Percentiles rank a stretch among this genome's conserved stretches.
These are phyloP conservation scores for Tupaia tana DNA, from an alignment of 2,113 vertebrate genomes.

Conservation along the genomic window DNA sequence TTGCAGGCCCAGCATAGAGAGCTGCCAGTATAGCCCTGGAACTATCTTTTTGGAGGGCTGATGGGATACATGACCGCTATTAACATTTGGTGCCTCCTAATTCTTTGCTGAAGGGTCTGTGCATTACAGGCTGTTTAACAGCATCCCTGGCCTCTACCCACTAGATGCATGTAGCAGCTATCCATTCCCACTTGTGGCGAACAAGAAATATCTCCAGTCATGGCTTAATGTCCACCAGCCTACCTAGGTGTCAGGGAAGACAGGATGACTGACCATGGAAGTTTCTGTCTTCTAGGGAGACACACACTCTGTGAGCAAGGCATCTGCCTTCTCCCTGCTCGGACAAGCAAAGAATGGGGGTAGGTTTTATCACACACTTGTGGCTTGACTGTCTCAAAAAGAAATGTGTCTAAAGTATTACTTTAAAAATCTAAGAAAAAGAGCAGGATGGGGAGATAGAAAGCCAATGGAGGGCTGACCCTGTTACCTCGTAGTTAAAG, in stretches of 20 bases:
- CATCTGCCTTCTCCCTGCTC: not conserved
- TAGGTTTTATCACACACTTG: not conserved
- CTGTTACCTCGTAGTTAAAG: no score
- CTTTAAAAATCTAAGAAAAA: not conserved
- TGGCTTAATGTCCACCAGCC: not conserved
- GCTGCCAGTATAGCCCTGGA: not conserved
- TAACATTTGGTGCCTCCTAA: not conserved
- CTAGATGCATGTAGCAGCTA: not conserved
- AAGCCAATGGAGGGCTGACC: not conserved
- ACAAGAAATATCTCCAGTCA: not conserved
- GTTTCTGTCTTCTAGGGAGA: not conserved
- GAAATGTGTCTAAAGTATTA: not conserved
- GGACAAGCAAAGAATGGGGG: not conserved
- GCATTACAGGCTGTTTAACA: not conserved
- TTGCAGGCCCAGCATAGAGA: accelerated
- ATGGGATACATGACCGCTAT: not conserved
- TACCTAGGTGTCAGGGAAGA: not conserved
- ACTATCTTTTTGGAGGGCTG: not conserved
- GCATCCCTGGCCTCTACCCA: not conserved
- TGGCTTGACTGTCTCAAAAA: not conserved
- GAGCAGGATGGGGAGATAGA: not conserved
- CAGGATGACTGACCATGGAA: not conserved
- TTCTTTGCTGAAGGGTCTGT: not conserved
- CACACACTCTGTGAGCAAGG: no score
- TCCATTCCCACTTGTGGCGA: not conserved